Evolutionary conservation across 2,888 invertebrate species (phyloP).

Genomic region (Celastrina argiolus): DNA sequence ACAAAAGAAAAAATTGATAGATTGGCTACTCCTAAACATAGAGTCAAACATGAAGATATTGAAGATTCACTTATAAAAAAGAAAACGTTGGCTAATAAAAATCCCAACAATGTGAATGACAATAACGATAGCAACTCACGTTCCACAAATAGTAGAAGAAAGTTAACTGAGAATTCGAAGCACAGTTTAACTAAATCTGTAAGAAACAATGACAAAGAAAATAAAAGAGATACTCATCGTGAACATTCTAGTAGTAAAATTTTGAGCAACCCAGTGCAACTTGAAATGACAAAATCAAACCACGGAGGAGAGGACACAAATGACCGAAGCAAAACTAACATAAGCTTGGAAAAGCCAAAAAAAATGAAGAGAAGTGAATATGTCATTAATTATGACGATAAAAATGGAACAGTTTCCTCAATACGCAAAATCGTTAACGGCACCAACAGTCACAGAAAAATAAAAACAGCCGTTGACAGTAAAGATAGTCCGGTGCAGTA

Average conservation of each 20-base stretch:
- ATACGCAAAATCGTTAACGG: slow-evolving; percentile 59
- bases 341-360: slow-evolving; percentile 38
- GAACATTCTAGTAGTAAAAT: neutral
- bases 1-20: slow-evolving; percentile 15
- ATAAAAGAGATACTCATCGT: neutral
- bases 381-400: slow-evolving; percentile 70
- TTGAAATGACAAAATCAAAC: slow-evolving; percentile 26
- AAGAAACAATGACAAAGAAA: slow-evolving; percentile 11
- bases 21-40: slow-evolving; percentile 16
- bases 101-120: neutral
- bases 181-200: neutral
- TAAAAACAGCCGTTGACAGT: slow-evolving; percentile 48
- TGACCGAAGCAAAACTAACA: slow-evolving; percentile 26
- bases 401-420: slow-evolving; percentile 69
- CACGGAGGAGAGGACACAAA: slow-evolving; percentile 30
- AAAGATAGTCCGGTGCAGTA: slow-evolving; percentile 51
- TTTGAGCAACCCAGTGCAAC: neutral
- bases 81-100: slow-evolving; percentile 3
- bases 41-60: slow-evolving; percentile 3
- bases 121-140: neutral
- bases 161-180: slow-evolving; percentile 6
- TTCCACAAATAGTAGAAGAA: slow-evolving; percentile 2
- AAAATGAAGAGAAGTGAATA: slow-evolving; percentile 57
- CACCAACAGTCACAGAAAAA: slow-evolving; percentile 48
- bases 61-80: slow-evolving; percentile 3